Conservation (phyloP, 1,140 invertebrate genomes). For the Nasonia longicornis region DNA sequence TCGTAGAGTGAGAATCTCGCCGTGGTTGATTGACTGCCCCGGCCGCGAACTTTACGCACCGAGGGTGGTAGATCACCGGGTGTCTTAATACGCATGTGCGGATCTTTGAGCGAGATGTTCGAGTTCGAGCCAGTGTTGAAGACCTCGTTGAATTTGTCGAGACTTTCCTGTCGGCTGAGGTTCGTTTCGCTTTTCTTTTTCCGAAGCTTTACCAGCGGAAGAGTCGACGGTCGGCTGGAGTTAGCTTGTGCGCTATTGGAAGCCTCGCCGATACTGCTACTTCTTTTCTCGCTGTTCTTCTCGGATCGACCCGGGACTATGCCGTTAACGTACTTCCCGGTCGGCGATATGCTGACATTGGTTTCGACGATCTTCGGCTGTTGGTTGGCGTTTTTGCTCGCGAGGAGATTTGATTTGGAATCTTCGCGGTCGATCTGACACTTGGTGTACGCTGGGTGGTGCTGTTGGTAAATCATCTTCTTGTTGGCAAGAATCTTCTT, state of each 20-base stretch:
- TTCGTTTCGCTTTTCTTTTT: conserved; percentile 55
- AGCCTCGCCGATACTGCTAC: conserved; percentile 46
- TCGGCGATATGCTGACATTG: conserved; percentile 59
- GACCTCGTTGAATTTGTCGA: conserved; percentile 80
- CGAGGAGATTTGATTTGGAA: conserved; percentile 62
- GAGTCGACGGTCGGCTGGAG: conserved; percentile 59
- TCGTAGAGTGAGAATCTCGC: conserved; percentile 85
- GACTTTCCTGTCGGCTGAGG: conserved; percentile 59
- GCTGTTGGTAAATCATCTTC: conserved; percentile 56
- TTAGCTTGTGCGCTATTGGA: conserved; percentile 43
- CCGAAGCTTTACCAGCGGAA: conserved; percentile 56
- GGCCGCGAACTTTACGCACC: conserved; percentile 75
- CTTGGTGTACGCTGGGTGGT: conserved; percentile 58
- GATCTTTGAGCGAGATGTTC: conserved; percentile 75
- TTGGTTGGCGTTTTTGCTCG: conserved; percentile 52
- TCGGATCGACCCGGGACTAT: conserved; percentile 52
- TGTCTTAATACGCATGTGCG: conserved; percentile 82
- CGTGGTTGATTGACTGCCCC: conserved; percentile 63
- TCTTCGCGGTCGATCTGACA: conserved; percentile 63
- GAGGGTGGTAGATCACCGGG: conserved; percentile 84
- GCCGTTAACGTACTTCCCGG: conserved; percentile 61
- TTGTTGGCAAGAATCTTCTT: conserved; percentile 55
- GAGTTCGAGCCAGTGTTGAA: conserved; percentile 71
- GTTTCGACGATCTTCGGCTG: conserved; percentile 60
- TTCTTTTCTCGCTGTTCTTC: conserved; percentile 51